Evolutionary conservation across 1,140 invertebrate genomes (phyloP).

Genomic region (Eriocheir sinensis): DNA sequence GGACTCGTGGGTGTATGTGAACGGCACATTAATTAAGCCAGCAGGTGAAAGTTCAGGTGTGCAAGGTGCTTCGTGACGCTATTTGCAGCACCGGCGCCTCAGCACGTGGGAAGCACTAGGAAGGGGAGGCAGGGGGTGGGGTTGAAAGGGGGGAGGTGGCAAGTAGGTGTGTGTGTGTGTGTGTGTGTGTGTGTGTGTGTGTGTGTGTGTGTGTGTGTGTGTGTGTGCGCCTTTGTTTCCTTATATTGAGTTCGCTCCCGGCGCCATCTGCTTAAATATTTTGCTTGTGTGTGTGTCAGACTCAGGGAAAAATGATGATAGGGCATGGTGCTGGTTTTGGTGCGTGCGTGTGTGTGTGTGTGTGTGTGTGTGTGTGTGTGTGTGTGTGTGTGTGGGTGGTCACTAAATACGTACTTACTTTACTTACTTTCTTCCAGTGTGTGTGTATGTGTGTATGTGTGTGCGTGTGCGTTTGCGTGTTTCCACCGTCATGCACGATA

Average conservation of each 20-base stretch:
- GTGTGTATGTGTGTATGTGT: neutral
- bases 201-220: too few species aligned
- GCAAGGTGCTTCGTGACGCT: neutral
- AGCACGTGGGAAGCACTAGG: neutral
- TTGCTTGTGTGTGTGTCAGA: too few species aligned
- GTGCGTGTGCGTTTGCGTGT: neutral
- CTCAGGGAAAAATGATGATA: too few species aligned
- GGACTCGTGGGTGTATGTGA: neutral
- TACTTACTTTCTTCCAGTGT: too few species aligned
- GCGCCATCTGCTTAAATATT: neutral
- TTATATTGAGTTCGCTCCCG: neutral
- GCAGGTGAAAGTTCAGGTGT: constrained; percentile 10
- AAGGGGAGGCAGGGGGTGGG: neutral
- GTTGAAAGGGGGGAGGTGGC: neutral
- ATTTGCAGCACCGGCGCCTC: neutral
- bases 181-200: too few species aligned
- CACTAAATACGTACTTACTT: too few species aligned
- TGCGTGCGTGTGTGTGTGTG: neutral
- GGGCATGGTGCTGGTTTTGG: too few species aligned
- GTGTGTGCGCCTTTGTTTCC: too few species aligned
- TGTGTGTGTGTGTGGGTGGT: neutral
- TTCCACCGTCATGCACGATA: neutral
- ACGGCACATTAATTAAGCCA: neutral
- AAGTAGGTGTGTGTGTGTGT: too few species aligned
- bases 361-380: neutral